A percentile compares a stretch with the other conserved stretches of the same genome.
phyloP scores from a whole-genome alignment of 2,113 vertebrate species.

The Ptychochromis oligacanthus region DNA sequence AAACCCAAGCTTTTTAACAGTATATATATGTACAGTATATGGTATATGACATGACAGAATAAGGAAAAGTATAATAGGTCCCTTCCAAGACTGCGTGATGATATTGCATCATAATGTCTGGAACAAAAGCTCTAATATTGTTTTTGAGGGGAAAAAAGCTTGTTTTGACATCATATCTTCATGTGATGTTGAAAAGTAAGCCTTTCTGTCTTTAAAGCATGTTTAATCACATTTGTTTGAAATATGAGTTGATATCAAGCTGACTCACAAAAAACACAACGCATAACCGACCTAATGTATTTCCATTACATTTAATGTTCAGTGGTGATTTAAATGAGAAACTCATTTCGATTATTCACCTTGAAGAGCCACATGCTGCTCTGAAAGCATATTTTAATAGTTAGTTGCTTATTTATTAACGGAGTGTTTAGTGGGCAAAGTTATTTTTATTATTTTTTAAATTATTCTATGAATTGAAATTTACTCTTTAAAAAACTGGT shows the following conservation, averaged over 20 bases:
- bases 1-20: too few species aligned
- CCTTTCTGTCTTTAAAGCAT: too few species aligned
- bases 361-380: neutral
- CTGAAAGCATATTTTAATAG: neutral
- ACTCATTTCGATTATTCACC: neutral
- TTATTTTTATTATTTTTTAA: neutral
- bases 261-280: neutral
- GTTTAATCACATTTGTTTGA: too few species aligned
- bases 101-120: too few species aligned
- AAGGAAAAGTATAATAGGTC: too few species aligned
- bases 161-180: too few species aligned
- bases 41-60: too few species aligned
- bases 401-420: neutral
- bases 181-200: too few species aligned
- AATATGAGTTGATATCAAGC: neutral
- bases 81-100: too few species aligned
- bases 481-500: neutral
- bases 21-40: too few species aligned
- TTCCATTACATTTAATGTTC: constrained; percentile 13
- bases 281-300: neutral
- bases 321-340: neutral
- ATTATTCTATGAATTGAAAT: neutral
- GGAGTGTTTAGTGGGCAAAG: neutral
- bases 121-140: too few species aligned
- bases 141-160: too few species aligned